Percentiles rank a stretch among this genome's conserved stretches.
Evolutionary conservation across 2,888 invertebrate genomes (phyloP).

Genomic region (Sialis fuliginosa): DNA sequence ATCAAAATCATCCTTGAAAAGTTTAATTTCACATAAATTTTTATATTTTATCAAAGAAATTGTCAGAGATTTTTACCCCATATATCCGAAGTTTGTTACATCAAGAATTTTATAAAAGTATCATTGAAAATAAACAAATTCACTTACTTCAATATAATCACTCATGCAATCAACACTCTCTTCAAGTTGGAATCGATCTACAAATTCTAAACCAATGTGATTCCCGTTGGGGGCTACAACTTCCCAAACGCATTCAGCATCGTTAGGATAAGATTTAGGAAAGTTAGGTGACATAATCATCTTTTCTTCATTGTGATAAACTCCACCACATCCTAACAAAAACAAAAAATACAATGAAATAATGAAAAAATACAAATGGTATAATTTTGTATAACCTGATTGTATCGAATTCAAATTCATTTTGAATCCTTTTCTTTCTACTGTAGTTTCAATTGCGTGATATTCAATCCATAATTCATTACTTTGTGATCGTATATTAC

Average conservation of each 20-base stretch:
- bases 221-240: slow-evolving; percentile 44
- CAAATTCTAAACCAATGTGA: slow-evolving; percentile 47
- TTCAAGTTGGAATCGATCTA: slow-evolving; percentile 59
- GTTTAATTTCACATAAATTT: no score
- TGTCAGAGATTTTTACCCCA: no score
- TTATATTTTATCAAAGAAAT: no score
- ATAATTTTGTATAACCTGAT: slow-evolving; percentile 11
- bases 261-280: slow-evolving; percentile 46
- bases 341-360: neutral
- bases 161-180: slow-evolving; percentile 47
- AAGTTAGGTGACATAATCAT: slow-evolving; percentile 39
- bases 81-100: no score
- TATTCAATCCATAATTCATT: slow-evolving; percentile 49
- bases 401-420: neutral
- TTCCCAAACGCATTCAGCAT: slow-evolving; percentile 67
- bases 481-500: slow-evolving; percentile 28
- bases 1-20: no score
- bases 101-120: no score
- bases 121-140: no score
- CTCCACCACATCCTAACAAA: slow-evolving; percentile 46
- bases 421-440: neutral
- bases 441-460: slow-evolving; percentile 23
- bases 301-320: slow-evolving; percentile 27
- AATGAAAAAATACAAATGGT: neutral
- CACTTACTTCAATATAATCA: slow-evolving; percentile 48